Evolutionary conservation across 2,888 invertebrate genomes (phyloP).

Genomic region (Bugula neritina): DNA sequence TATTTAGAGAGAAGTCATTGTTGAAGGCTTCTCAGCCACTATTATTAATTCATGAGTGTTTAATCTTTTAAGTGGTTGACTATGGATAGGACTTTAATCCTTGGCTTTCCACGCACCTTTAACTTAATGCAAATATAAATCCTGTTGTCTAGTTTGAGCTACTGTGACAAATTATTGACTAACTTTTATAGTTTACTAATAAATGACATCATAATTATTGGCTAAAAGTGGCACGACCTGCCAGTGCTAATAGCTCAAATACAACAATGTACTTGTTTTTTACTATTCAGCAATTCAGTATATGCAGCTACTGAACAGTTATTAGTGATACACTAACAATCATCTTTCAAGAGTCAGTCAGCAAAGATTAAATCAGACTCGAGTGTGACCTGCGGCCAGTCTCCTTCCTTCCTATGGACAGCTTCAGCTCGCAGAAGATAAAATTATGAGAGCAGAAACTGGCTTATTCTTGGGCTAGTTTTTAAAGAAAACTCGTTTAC

Average conservation of each 20-base stretch:
- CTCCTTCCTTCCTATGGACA: not conserved
- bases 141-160: not conserved
- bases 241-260: constrained; percentile 2
- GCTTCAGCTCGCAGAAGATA: no score
- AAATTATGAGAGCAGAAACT: no score
- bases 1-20: not conserved
- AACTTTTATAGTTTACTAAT: not conserved
- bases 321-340: no score
- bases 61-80: constrained; percentile 6
- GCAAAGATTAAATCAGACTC: not conserved
- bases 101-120: not conserved
- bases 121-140: not conserved
- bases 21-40: not conserved
- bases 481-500: no score
- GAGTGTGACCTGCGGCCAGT: not conserved
- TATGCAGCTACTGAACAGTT: no score
- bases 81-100: constrained; percentile 16
- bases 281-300: no score
- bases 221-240: not conserved
- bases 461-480: no score
- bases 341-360: not conserved
- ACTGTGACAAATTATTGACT: no score
- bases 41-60: constrained; percentile 21
- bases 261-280: no score
- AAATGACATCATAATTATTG: not conserved